Conservation (phyloP, 2,888 invertebrate species). For the Hipparchia semele region DNA sequence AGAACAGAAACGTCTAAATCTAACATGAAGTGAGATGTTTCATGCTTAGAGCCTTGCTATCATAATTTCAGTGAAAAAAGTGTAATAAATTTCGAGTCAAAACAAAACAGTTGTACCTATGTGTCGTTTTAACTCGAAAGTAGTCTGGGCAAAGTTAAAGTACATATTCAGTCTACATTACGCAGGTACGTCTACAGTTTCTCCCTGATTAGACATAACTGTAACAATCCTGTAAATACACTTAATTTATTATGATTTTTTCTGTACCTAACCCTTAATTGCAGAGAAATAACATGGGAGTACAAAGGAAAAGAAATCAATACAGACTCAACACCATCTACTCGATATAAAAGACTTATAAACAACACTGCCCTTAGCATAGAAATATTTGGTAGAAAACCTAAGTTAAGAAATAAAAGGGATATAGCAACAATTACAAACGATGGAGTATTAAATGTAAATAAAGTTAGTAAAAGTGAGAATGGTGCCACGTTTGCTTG, state of each 20-base stretch:
- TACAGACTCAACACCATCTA: constrained; percentile 58
- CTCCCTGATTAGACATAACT: no score
- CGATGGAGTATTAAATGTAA: constrained; percentile 83
- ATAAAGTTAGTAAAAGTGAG: constrained; percentile 84
- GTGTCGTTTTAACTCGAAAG: no score
- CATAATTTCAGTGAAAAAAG: no score
- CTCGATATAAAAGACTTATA: constrained; percentile 64
- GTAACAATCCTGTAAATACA: neutral
- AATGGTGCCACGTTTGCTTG: constrained; percentile 92
- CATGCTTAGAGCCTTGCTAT: no score
- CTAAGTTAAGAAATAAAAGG: constrained; percentile 73
- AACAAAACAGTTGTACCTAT: no score
- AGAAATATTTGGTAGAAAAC: constrained; percentile 77
- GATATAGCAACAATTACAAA: constrained; percentile 56
- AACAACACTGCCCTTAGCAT: constrained; percentile 61
- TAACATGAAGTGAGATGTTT: no score
- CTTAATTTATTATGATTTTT: neutral
- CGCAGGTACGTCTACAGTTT: no score
- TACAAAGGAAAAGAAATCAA: constrained; percentile 74
- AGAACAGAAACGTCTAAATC: no score
- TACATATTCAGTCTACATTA: no score
- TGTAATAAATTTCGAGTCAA: neutral
- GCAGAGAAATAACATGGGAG: constrained; percentile 78
- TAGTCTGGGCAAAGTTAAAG: no score
- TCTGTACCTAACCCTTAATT: neutral